Conservation (phyloP, 1,140 invertebrate species). For the Elysia chlorotica region DNA sequence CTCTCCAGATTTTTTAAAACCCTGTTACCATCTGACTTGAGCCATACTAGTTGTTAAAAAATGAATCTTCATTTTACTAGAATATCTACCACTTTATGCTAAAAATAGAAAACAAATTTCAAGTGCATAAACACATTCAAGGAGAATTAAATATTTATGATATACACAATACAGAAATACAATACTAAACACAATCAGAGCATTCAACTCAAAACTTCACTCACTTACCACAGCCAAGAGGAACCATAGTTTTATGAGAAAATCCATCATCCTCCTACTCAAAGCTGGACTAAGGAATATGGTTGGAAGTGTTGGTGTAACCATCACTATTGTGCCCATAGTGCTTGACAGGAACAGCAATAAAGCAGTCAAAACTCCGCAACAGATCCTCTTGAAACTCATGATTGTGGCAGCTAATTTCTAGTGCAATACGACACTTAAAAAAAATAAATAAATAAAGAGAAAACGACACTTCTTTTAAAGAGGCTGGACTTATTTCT, state of each 20-base stretch:
- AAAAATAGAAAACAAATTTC: not conserved
- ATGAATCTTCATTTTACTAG: too few species aligned
- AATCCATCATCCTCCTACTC: constrained; percentile 23
- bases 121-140: not conserved
- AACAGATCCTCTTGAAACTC: too few species aligned
- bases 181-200: not conserved
- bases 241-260: constrained; percentile 29
- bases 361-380: too few species aligned
- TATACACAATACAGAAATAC: not conserved
- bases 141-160: not conserved
- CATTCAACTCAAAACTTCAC: not conserved
- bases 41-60: too few species aligned
- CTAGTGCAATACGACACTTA: too few species aligned
- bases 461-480: too few species aligned
- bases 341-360: constrained; percentile 25
- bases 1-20: too few species aligned
- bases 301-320: constrained; percentile 26
- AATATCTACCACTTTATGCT: not conserved
- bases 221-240: constrained; percentile 31
- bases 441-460: too few species aligned
- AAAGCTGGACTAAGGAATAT: constrained; percentile 15
- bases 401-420: too few species aligned
- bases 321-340: constrained; percentile 29
- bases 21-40: too few species aligned
- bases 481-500: too few species aligned